Evolutionary conservation across 1,140 invertebrate genomes (phyloP).

Genomic region (Catajapyx aquilonaris): DNA sequence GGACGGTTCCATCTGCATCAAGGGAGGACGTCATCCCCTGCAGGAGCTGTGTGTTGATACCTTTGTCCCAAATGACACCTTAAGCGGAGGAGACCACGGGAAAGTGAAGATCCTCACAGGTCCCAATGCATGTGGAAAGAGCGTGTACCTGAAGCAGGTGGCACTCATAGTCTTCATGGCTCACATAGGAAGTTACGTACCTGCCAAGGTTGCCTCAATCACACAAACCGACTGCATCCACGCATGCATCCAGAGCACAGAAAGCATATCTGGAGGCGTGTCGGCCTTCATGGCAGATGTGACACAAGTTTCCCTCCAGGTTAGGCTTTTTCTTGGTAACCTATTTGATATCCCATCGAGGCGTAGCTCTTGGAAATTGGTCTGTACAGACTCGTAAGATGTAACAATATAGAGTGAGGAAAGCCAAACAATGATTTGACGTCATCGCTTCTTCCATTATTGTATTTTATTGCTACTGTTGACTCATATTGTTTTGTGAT

Average conservation of each 20-base stretch:
- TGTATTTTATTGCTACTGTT: too few species aligned
- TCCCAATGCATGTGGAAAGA: constrained; percentile 82
- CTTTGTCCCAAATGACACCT: constrained; percentile 51
- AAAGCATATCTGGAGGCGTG: constrained; percentile 53
- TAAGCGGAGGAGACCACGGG: constrained; percentile 25
- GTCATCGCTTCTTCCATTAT: too few species aligned
- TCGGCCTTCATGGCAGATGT: constrained; percentile 73
- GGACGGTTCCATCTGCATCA: constrained; percentile 38
- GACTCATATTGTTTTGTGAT: too few species aligned
- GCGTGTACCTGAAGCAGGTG: constrained; percentile 68
- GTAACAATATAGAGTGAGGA: too few species aligned
- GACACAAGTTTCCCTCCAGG: too few species aligned
- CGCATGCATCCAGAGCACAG: constrained; percentile 45
- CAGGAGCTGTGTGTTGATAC: constrained; percentile 38
- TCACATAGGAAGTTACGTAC: constrained; percentile 74
- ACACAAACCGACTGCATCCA: constrained; percentile 49
- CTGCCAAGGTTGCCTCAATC: constrained; percentile 39
- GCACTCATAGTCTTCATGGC: constrained; percentile 58
- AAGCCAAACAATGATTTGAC: too few species aligned
- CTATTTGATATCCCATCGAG: too few species aligned
- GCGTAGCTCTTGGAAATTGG: too few species aligned
- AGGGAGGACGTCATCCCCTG: constrained; percentile 54
- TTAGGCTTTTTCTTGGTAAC: too few species aligned
- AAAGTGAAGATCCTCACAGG: constrained; percentile 60
- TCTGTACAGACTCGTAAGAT: too few species aligned